Percentiles rank a stretch among this genome's conserved stretches.
Evolutionary conservation across 2,797 vertebrate genomes (phyloP).

Genomic region (Alcedo atthis): DNA sequence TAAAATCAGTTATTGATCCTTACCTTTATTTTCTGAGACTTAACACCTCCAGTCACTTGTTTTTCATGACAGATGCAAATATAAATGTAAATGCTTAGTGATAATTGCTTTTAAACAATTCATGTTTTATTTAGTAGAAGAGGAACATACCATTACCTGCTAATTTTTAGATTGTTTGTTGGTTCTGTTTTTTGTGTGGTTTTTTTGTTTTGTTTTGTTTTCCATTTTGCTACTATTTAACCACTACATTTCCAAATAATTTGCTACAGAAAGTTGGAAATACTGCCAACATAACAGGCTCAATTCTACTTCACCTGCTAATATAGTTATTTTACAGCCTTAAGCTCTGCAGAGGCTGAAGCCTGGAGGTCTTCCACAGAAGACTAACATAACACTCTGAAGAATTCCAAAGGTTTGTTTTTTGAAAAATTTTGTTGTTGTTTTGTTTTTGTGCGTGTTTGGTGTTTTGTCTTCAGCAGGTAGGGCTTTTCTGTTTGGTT

Average conservation of each 20-base stretch:
- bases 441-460: neutral
- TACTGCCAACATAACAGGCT: neutral
- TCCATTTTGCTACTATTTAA: neutral
- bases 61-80: conserved; percentile 17
- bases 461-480: no score
- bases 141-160: neutral
- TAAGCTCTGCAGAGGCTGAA: neutral
- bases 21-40: conserved; percentile 21
- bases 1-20: conserved; percentile 27
- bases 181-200: no score
- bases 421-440: neutral
- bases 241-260: neutral
- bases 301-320: neutral
- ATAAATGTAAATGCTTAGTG: conserved; percentile 24
- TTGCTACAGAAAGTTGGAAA: neutral
- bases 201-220: neutral
- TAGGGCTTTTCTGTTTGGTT: no score
- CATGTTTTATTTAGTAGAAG: neutral
- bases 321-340: neutral
- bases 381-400: neutral
- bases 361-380: neutral
- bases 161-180: no score
- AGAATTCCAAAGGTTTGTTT: neutral
- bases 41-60: neutral
- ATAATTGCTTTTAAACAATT: neutral